Percentiles rank a stretch among this genome's conserved stretches.
Evolutionary conservation across 53 echinoderm and acorn worm species (phyloP).

Genomic region (Apostichopus leukothele): DNA sequence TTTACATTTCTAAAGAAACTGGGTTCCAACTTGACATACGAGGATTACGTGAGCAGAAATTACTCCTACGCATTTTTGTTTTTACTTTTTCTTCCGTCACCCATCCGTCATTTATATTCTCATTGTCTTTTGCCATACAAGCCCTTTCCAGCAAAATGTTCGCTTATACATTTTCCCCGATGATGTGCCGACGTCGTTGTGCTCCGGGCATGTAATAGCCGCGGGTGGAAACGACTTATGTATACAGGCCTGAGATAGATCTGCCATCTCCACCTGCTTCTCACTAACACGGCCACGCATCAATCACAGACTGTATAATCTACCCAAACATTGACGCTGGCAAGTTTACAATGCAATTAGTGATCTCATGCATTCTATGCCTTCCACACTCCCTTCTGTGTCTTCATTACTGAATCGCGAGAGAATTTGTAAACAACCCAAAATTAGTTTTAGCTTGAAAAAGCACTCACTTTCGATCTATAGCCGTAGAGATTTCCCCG

Average conservation of each 20-base stretch:
- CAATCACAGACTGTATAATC: neutral
- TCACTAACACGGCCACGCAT: neutral
- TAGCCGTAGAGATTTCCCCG: neutral
- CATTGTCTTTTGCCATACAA: neutral
- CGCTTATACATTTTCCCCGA: no score
- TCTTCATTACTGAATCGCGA: neutral
- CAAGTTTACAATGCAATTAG: slow-evolving; percentile 11
- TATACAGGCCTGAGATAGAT: no score
- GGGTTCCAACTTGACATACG: no score
- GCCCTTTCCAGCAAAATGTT: no score
- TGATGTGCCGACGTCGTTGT: neutral
- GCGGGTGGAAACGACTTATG: neutral
- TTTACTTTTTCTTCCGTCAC: neutral
- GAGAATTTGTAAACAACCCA: neutral
- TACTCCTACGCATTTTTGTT: no score
- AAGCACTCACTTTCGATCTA: neutral
- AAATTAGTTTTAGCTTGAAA: neutral
- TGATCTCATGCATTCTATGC: neutral
- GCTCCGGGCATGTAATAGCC: neutral
- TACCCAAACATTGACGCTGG: slow-evolving; percentile 1
- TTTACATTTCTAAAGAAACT: no score
- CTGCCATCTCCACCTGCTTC: no score
- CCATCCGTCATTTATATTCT: neutral
- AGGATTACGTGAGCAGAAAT: no score
- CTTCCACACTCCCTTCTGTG: neutral